Percentiles rank a stretch among this genome's conserved stretches.
These are phyloP conservation scores for Periplaneta americana DNA, from an alignment of 1,140 invertebrate species.

Conservation along the genomic window DNA sequence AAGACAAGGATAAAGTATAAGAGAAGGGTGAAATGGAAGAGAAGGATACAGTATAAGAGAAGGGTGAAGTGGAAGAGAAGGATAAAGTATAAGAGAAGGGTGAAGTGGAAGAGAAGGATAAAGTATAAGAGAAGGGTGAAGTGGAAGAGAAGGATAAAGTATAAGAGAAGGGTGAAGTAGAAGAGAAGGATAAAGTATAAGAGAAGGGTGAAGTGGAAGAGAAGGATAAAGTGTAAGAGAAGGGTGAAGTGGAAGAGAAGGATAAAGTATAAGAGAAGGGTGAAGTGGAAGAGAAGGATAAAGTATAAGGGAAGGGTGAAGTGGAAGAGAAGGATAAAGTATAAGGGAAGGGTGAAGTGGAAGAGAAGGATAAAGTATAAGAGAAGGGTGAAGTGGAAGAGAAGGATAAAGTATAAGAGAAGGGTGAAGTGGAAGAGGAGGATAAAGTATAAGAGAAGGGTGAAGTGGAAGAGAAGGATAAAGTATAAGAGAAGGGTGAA, in stretches of 20 bases:
- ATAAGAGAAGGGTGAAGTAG: not conserved
- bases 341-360: not conserved
- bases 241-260: not conserved
- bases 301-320: not conserved
- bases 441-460: not conserved
- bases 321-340: not conserved
- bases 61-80: not conserved
- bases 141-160: not conserved
- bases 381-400: not conserved
- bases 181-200: too few relatives aligned
- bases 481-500: not conserved
- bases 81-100: not conserved
- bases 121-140: too few relatives aligned
- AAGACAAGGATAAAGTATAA: not conserved
- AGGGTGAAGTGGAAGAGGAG: not conserved
- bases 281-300: too few relatives aligned
- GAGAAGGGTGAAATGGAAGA: not conserved
- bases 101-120: not conserved
- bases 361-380: not conserved
- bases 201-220: not conserved
- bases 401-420: not conserved
- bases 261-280: not conserved
- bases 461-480: not conserved
- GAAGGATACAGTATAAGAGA: not conserved
- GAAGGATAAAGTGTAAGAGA: not conserved